phyloP scores from a whole-genome alignment of 2,113 vertebrate species.

The Climacteris rufus region DNA sequence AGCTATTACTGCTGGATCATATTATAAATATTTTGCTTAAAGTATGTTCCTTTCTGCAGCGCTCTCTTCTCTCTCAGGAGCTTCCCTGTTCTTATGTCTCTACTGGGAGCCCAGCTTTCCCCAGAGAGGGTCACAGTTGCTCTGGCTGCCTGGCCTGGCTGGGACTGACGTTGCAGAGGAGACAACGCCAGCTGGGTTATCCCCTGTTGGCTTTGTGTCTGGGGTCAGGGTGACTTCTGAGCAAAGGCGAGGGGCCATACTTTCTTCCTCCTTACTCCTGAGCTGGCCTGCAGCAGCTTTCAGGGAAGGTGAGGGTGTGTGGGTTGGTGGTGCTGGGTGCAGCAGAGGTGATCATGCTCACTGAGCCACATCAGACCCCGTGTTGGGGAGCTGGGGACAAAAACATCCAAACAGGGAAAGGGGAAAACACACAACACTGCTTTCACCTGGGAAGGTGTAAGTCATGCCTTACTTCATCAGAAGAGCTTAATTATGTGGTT shows the following conservation, averaged over 20 bases:
- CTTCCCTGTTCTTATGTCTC: neutral
- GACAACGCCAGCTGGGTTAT: neutral
- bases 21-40: constrained; percentile 68
- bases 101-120: neutral
- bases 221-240: neutral
- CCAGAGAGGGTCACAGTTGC: neutral
- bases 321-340: neutral
- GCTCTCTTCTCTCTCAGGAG: neutral
- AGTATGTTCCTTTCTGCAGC: neutral
- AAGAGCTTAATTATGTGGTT: neutral
- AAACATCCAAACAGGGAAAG: neutral
- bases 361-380: fast-evolving
- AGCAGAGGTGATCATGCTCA: neutral
- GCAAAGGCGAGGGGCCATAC: neutral
- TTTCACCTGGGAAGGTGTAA: neutral
- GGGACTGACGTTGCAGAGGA: neutral
- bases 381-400: neutral
- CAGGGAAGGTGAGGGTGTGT: fast-evolving
- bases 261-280: neutral
- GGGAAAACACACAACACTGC: neutral
- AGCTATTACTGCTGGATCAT: constrained; percentile 48
- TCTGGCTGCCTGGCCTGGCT: neutral
- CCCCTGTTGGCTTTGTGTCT: neutral
- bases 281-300: neutral
- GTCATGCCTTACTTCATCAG: neutral